phyloP scores from a whole-genome alignment of 2,113 vertebrate species.

The Antennarius striatus region DNA sequence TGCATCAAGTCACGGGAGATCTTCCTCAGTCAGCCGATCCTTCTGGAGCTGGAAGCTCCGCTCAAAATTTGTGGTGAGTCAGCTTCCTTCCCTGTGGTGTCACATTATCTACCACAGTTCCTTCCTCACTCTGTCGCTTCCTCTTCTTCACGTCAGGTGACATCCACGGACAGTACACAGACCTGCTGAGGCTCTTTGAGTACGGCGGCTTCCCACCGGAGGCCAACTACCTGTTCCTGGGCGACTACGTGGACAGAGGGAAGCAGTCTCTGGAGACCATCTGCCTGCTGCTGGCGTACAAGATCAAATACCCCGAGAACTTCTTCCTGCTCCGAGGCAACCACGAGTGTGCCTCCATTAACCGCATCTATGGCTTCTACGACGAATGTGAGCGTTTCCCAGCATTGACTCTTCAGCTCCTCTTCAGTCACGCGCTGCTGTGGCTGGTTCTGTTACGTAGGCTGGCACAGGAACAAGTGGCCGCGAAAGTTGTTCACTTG shows the following conservation, averaged over 20 bases:
- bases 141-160: constrained; percentile 54
- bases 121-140: not conserved
- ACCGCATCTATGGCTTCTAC: constrained; percentile 97
- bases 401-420: no score
- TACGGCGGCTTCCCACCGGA: constrained; percentile 95
- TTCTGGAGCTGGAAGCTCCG: constrained; percentile 93
- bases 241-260: constrained; percentile 96
- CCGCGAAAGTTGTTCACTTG: no score
- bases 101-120: not conserved
- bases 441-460: no score
- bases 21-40: constrained; percentile 96
- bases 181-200: constrained; percentile 91
- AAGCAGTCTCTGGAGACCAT: constrained; percentile 97
- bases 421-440: no score
- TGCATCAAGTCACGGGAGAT: constrained; percentile 97
- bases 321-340: constrained; percentile 95
- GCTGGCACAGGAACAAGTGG: no score
- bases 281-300: constrained; percentile 72
- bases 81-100: no score
- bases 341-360: constrained; percentile 96
- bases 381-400: constrained; percentile 89
- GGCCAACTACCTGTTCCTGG: constrained; percentile 96
- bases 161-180: constrained; percentile 79
- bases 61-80: constrained; percentile 93
- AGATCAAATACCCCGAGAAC: constrained; percentile 97